Evolutionary conservation across 2,797 vertebrate genomes (phyloP), one percentile per base, ranked within the genome.

Genomic region (Manis crassicaudata): DNA sequence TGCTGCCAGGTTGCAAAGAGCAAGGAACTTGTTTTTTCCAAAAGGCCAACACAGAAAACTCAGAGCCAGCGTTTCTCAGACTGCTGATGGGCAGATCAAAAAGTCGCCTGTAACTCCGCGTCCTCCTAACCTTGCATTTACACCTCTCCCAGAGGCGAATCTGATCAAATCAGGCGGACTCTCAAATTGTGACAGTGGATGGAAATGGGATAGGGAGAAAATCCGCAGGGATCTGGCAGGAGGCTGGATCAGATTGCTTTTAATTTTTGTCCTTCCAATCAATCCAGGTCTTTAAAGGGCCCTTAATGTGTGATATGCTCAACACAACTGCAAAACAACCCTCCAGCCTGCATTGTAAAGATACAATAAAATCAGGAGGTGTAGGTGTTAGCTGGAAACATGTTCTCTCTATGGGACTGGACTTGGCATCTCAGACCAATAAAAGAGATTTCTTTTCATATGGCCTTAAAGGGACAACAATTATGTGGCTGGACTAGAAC

Each of bases 121-220:
- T 95, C 81, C 96, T 96, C 77, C 73, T 95, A 60, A 96, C 97
- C 97, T 96, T 97, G 84, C 81, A 25, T 90, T 25, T 25, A 27
- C 40, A 56, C 96, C 83, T 97, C 92, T 79, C 97, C 97, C 96
- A 90, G 98, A 98, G 98, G 98, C 96, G 98, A 98, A 97, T 96
- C 97, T 95, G 98, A 97, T 98, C 98, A 97, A 90, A 97, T 97
- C 97, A 73, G 98, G 98, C 97, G 90, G 97, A 96, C 96, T 97
- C 98, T 98, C 98, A 96, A 90, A 96, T 98, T 98, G 98, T 98
- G 98, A 98, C 97, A 17, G 5, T 84, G 97, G 97, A 82, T 98
- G 98, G 98, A 98, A 98, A 98, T 96, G 97, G 97, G 98, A 98
- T 98, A 97, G 95, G 96, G 98, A 97, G 92, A 86, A 79, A 95